Evolutionary conservation across 1,140 invertebrate species (phyloP), one percentile per base, ranked within the genome.

Genomic region (Ceratina australensis): DNA sequence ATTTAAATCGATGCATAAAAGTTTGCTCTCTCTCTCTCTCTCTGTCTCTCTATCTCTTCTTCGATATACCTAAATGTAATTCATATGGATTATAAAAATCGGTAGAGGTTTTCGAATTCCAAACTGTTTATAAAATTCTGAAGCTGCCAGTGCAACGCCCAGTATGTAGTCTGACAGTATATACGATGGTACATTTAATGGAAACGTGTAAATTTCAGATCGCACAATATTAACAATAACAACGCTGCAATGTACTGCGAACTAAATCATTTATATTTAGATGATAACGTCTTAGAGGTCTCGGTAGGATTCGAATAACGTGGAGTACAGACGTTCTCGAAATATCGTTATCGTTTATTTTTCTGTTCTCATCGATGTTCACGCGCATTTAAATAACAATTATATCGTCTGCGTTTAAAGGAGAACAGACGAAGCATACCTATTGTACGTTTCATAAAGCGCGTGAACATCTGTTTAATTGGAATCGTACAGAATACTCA

Each of bases 1-100:
- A 79, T 69, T 76, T 33, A 72, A 59, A 73, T 26, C 61, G 76
- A 77, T 73, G 61, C 20, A 59, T 72, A 69, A 67, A 79, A 65
- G 18, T 52, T 75, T 24, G 26, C 69, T 82, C 72, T 78, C 69
- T 63, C 18, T 52, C 50, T 5, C 5, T 3, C 28, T 33, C 28
- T 33, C 28, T 5, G 5, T 5, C 28, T 5, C 28, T 33, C 28
- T 5, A 33, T 5, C 33, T 42, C 33, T 42, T 10, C 10, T 72
- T 75, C 56, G 65, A 83, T 52, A 74, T 79, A 15, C 49, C n/a
- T 56, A 20, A 18, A 80, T 18, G 52, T 49, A 66, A 67, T 57
- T 66, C 68, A 50, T 74, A 24, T 22, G 64, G 2, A 49, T 76
- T 63, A n/a, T n/a, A n/a, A 20, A 28, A 69, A 13, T 33, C 28